Percentiles rank a stretch among this genome's conserved stretches.
Conservation (phyloP, 92 coral and sea anemone species). For the Heliopora coerulea region DNA sequence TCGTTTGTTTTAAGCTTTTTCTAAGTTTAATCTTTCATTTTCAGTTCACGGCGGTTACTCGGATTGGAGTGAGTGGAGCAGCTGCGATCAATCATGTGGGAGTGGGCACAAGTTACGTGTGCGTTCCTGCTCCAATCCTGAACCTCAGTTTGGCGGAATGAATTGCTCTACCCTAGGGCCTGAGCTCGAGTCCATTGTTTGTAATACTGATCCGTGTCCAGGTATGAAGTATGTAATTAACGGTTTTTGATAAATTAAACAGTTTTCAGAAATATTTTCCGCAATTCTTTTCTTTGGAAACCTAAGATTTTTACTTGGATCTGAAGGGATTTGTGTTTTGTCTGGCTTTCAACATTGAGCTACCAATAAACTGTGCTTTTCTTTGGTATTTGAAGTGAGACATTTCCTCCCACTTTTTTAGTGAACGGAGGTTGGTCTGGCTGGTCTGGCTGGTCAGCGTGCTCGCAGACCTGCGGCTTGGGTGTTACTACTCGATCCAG, state of each 20-base stretch:
- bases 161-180: slow-evolving; percentile 75
- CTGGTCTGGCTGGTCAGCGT: slow-evolving; percentile 94
- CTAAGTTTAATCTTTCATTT: background rate
- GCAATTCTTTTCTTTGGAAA: too few relatives aligned
- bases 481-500: slow-evolving; percentile 80
- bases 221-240: slow-evolving; percentile 10
- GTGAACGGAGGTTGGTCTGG: slow-evolving; percentile 99
- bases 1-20: background rate
- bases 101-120: slow-evolving; percentile 89
- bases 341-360: too few relatives aligned
- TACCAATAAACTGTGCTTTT: background rate
- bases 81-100: slow-evolving; percentile 96
- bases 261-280: too few relatives aligned
- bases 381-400: background rate
- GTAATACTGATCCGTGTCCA: slow-evolving; percentile 66
- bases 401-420: slow-evolving; percentile 14
- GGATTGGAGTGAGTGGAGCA: slow-evolving; percentile 95
- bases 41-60: slow-evolving; percentile 83
- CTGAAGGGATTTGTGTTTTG: too few relatives aligned
- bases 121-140: slow-evolving; percentile 94
- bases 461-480: slow-evolving; percentile 92
- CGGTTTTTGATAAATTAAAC: too few relatives aligned
- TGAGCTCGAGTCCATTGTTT: slow-evolving; percentile 66
- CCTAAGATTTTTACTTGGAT: too few relatives aligned
- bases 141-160: slow-evolving; percentile 88